Conservation (phyloP, 2,888 invertebrate species). For the Euclidia mi region DNA sequence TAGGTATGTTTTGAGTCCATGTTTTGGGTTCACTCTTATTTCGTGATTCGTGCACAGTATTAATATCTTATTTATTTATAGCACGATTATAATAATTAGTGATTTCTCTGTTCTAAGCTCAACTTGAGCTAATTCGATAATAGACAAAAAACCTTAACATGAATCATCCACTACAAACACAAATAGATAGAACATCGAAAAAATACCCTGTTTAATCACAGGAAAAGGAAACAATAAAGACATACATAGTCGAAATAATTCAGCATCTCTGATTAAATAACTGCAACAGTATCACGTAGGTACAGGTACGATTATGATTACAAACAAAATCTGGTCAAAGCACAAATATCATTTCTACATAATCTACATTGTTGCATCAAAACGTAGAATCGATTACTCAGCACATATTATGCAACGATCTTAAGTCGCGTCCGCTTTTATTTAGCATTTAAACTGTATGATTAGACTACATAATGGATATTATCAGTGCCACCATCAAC, state of each 20-base stretch:
- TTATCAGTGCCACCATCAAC: conserved; percentile 27
- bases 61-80: too few species aligned
- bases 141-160: too few species aligned
- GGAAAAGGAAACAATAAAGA: conserved; percentile 4
- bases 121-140: too few species aligned
- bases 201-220: neutral
- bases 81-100: too few species aligned
- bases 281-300: conserved; percentile 32
- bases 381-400: conserved; percentile 34
- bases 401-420: conserved; percentile 36
- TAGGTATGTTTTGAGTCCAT: too few species aligned
- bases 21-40: too few species aligned
- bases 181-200: too few species aligned
- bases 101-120: too few species aligned
- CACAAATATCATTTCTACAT: conserved; percentile 25
- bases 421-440: conserved; percentile 20
- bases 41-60: too few species aligned
- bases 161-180: too few species aligned
- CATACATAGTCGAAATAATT: neutral
- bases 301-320: too few species aligned
- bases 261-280: conserved; percentile 1
- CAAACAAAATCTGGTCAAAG: conserved; percentile 20
- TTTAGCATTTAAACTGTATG: conserved; percentile 38
- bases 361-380: conserved; percentile 40
- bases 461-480: conserved; percentile 25